Evolutionary conservation across 2,888 invertebrate genomes (phyloP).

Genomic region (Piscicola geometra): DNA sequence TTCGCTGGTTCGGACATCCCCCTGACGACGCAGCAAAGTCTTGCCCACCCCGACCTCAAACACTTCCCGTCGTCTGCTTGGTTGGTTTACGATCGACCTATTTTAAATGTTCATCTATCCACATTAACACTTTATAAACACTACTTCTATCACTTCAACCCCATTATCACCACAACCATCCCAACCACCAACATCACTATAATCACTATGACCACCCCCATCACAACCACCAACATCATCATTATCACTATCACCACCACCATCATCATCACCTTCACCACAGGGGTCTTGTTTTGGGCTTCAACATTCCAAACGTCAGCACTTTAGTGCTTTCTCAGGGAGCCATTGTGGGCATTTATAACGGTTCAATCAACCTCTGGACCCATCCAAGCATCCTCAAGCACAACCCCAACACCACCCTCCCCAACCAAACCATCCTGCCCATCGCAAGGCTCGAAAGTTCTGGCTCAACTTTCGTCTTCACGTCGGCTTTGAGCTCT

Average conservation of each 20-base stretch:
- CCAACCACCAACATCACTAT: not conserved
- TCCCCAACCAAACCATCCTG: constrained; percentile 43
- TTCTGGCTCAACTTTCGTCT: constrained; percentile 18
- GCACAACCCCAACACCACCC: constrained; percentile 29
- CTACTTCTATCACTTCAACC: not conserved
- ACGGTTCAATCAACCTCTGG: constrained; percentile 48
- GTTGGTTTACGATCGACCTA: not conserved
- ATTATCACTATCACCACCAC: not conserved
- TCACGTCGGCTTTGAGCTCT: constrained; percentile 15
- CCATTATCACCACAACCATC: not conserved
- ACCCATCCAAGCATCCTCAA: constrained; percentile 43
- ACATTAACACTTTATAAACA: not conserved
- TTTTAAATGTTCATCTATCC: not conserved
- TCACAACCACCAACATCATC: not conserved
- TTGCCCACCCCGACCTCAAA: not conserved
- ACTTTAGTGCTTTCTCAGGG: constrained; percentile 46
- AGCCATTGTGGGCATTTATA: constrained; percentile 49
- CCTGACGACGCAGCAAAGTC: not conserved
- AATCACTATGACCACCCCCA: not conserved
- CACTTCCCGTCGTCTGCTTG: constrained; percentile 20
- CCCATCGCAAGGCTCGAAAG: constrained; percentile 31
- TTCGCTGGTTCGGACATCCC: constrained; percentile 26
- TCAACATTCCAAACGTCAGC: constrained; percentile 46
- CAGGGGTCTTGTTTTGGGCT: constrained; percentile 50
- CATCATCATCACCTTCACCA: not conserved